A percentile compares a stretch with the other conserved stretches of the same genome.
Evolutionary conservation across 37 sponge, comb jelly and placozoan species (phyloP).

Genomic region (Hormiphora californensis): DNA sequence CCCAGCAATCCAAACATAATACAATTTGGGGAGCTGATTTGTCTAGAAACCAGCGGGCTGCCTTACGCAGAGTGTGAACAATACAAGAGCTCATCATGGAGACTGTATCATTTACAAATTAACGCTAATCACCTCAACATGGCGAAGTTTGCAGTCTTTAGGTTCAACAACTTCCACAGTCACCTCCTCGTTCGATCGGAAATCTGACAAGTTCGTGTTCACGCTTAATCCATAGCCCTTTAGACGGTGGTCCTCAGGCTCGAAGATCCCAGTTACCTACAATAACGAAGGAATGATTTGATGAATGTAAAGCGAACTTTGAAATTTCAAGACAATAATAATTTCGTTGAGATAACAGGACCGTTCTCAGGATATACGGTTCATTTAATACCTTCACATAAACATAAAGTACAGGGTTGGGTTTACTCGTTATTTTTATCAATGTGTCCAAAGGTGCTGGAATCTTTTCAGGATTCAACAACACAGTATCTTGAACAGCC

Average conservation of each 20-base stretch:
- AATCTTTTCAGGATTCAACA: background rate
- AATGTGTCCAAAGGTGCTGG: background rate
- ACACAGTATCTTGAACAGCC: background rate
- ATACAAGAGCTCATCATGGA: background rate
- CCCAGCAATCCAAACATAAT: too few species aligned
- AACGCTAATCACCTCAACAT: background rate
- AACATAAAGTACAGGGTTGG: background rate
- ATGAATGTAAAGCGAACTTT: too few species aligned
- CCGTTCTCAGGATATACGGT: too few species aligned
- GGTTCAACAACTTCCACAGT: slow-evolving; percentile 31
- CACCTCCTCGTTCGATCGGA: slow-evolving; percentile 3
- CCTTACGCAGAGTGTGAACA: too few species aligned
- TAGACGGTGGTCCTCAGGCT: background rate
- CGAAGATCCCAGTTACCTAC: too few species aligned
- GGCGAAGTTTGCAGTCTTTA: background rate
- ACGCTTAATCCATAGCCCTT: slow-evolving; percentile 32
- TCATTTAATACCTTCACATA: slow-evolving; percentile 27
- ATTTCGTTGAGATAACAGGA: too few species aligned
- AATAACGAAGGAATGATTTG: too few species aligned
- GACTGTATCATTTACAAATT: background rate
- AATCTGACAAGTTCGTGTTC: slow-evolving; percentile 31
- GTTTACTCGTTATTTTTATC: background rate
- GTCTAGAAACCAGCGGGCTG: too few species aligned
- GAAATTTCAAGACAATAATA: too few species aligned
- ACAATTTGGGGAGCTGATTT: too few species aligned